phyloP scores from a whole-genome alignment of 1,140 invertebrate genomes.

The Adelges cooleyi region DNA sequence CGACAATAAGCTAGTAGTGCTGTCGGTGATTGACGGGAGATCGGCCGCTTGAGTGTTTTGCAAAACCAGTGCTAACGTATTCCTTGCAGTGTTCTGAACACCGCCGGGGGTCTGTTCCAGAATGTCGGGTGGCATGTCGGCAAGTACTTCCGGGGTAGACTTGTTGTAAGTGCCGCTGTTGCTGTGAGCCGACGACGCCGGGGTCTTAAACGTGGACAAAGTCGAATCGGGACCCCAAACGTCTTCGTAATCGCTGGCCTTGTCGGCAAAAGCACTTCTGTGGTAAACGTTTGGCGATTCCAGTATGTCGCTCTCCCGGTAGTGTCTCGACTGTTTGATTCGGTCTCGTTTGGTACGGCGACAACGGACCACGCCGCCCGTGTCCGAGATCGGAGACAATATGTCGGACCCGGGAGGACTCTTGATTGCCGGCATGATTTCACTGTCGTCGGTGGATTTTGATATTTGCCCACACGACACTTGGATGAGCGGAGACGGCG shows the following conservation, averaged over 20 bases:
- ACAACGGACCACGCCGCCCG: conserved; percentile 34
- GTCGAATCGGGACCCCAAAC: conserved; percentile 64
- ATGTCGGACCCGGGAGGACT: conserved; percentile 26
- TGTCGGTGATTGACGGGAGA: conserved; percentile 13
- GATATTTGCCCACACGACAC: conserved; percentile 4
- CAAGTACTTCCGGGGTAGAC: conserved; percentile 21
- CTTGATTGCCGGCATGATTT: conserved; percentile 22
- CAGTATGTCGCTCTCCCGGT: conserved; percentile 70
- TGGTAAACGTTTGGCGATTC: conserved; percentile 66
- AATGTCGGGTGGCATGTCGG: conserved; percentile 35
- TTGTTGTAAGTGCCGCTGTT: conserved; percentile 23
- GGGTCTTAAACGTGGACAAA: conserved; percentile 35
- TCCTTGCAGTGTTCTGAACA: background rate
- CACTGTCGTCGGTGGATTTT: conserved; percentile 19
- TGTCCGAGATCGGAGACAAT: conserved; percentile 36
- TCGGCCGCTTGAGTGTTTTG: background rate
- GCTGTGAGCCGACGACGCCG: conserved; percentile 39
- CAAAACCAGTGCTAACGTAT: conserved; percentile 1
- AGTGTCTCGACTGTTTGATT: conserved; percentile 46
- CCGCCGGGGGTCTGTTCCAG: conserved; percentile 33
- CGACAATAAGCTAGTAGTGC: conserved; percentile 10
- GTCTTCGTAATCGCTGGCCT: conserved; percentile 90
- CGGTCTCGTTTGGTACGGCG: conserved; percentile 10
- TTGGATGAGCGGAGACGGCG: conserved; percentile 32
- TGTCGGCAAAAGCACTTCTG: conserved; percentile 73